A percentile compares a stretch with the other conserved stretches of the same genome.
Conservation (phyloP, 1,140 invertebrate species). For the Hyphantria cunea region DNA sequence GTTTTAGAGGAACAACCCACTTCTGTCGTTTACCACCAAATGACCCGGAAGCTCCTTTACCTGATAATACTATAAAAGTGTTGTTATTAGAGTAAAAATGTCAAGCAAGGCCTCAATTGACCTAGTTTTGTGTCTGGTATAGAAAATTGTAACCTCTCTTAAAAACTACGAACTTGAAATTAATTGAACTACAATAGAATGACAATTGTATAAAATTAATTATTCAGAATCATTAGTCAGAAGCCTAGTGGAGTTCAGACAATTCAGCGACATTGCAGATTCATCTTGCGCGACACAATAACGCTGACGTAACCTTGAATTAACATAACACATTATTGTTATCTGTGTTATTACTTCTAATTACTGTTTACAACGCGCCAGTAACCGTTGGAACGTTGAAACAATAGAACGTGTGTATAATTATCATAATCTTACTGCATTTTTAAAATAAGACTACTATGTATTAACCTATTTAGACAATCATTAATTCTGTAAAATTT, state of each 20-base stretch:
- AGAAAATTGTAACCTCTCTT: not conserved
- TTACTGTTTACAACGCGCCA: slow-evolving; percentile 34
- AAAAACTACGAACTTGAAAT: not conserved
- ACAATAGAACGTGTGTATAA: slow-evolving; percentile 17
- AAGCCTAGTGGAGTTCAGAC: not conserved
- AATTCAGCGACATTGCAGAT: slow-evolving; percentile 3
- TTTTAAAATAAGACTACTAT: no score
- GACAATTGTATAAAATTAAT: no score
- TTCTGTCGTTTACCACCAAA: not conserved
- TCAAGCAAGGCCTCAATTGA: no score
- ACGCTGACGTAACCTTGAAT: slow-evolving; percentile 44
- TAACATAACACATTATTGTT: slow-evolving; percentile 47
- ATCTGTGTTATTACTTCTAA: slow-evolving; percentile 36
- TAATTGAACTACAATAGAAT: no score
- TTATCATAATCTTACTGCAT: slow-evolving; percentile 9
- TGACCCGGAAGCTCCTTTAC: no score
- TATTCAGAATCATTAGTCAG: slow-evolving; percentile 1
- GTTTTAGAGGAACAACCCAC: no score
- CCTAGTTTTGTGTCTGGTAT: not conserved
- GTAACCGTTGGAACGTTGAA: slow-evolving; percentile 37
- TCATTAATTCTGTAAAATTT: slow-evolving; percentile 15
- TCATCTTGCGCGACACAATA: slow-evolving; percentile 27
- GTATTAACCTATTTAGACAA: not conserved
- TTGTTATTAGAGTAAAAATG: no score
- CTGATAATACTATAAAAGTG: no score